Percentiles rank a stretch among this genome's conserved stretches.
Conservation (phyloP, 1,140 invertebrate species). For the Zaprionus nigranus region DNA sequence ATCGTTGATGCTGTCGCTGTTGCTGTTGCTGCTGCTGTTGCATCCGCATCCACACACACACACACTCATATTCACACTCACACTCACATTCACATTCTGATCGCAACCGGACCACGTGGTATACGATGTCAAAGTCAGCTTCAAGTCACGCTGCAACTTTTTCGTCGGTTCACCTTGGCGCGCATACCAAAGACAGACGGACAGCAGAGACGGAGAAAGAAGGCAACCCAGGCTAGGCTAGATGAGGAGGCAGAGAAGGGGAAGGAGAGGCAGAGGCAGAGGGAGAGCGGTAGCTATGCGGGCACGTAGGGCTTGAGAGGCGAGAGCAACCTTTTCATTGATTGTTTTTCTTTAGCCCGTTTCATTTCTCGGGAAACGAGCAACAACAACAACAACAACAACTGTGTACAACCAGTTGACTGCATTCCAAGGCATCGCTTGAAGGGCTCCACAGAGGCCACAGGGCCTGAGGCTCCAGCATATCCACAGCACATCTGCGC, state of each 20-base stretch:
- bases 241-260: neutral
- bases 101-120: constrained; percentile 18
- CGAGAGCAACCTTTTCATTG: constrained; percentile 70
- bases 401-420: constrained; percentile 49
- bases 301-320: neutral
- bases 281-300: neutral
- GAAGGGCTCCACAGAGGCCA: neutral
- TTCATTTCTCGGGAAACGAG: constrained; percentile 68
- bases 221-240: neutral
- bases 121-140: constrained; percentile 4
- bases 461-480: constrained; percentile 9
- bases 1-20: constrained; percentile 9
- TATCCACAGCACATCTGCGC: constrained; percentile 19
- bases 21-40: neutral
- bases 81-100: neutral
- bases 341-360: constrained; percentile 67
- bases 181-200: constrained; percentile 43
- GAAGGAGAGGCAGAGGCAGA: neutral
- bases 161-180: constrained; percentile 48
- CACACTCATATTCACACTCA: neutral
- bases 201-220: neutral
- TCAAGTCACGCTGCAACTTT: constrained; percentile 34
- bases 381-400: no score
- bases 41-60: constrained; percentile 39
- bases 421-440: constrained; percentile 74